Evolutionary conservation across 2,113 vertebrate species (phyloP), one percentile per base, ranked within the genome.

Genomic region (Herpailurus yagouaroundi): DNA sequence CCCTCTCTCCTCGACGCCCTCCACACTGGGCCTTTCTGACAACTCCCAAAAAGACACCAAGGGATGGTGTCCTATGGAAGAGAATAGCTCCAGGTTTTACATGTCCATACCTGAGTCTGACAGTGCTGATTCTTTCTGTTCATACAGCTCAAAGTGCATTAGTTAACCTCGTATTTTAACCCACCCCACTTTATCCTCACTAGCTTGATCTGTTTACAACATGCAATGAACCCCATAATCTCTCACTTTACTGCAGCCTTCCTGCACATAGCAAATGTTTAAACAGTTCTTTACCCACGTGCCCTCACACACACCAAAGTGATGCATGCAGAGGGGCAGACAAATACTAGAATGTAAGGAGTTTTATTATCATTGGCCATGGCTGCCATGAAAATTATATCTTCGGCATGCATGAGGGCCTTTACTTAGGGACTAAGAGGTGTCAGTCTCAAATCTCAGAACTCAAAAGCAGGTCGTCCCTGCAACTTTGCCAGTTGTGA

Each of bases 191-290:
- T 83, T 21, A 57, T 45, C 91, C 77, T 94, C 63, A 48, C 76
- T 38, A 52, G 64, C 55, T 79, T 29, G 45, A 36, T 82, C 81
- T 89, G 66, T 93, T 96, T 95, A 91, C 31, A 8, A 93, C 29
- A 86, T 74, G 60, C 80, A 81, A 4, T 1, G 73, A 74, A 45
- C 85, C 48, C 68, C 48, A 27, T 69, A 84, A 89, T 84, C 90
- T 92, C 95, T 96, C 88, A 45, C 60, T 97, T 91, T 73, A 95
- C 76, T 87, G 79, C 86, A 88, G 36, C 76, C 80, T 92, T 94
- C 60, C 92, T 33, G 52, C 66, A 57, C 80, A 93, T 0, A 95
- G 87, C 50, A 92, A 94, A 94, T 93, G 94, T 96, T 96, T 95
- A 45, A 95, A 92, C 79, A 87, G 38, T 45, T 71, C 83, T 92